phyloP scores from a whole-genome alignment of 1,140 invertebrate species.

The Platyscapa corneri region DNA sequence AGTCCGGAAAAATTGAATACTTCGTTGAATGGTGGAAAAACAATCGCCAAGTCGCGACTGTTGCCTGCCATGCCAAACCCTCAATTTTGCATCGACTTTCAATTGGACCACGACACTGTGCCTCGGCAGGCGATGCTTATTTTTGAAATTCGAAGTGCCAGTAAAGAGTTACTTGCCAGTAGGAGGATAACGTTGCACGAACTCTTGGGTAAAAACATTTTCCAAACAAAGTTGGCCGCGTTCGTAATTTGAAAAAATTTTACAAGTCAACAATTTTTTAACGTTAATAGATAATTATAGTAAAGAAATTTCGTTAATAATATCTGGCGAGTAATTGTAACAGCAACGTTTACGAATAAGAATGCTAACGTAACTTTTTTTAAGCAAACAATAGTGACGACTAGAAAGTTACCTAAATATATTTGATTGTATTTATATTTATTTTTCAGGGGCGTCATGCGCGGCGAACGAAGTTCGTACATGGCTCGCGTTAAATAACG shows the following conservation, averaged over 20 bases:
- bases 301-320: too few species aligned
- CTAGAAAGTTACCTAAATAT: too few species aligned
- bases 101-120: slow-evolving; percentile 66
- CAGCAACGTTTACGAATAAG: too few species aligned
- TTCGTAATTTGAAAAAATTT: not conserved
- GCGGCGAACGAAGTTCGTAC: slow-evolving; percentile 69
- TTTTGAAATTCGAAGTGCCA: slow-evolving; percentile 71
- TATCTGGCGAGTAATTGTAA: too few species aligned
- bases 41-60: slow-evolving; percentile 69
- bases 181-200: slow-evolving; percentile 69
- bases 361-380: too few species aligned
- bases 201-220: slow-evolving; percentile 63
- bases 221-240: too few species aligned
- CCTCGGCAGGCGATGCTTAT: slow-evolving; percentile 66
- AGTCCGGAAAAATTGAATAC: slow-evolving; percentile 65
- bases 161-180: slow-evolving; percentile 70
- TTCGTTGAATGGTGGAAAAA: slow-evolving; percentile 64
- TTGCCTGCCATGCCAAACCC: slow-evolving; percentile 70
- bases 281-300: too few species aligned
- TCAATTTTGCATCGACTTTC: slow-evolving; percentile 68
- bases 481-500: slow-evolving; percentile 71
- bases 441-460: slow-evolving; percentile 59
- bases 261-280: not conserved
- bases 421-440: too few species aligned
- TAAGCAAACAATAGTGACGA: too few species aligned